phyloP scores from a whole-genome alignment of 2,888 invertebrate genomes.

The Drosophila eohydei region DNA sequence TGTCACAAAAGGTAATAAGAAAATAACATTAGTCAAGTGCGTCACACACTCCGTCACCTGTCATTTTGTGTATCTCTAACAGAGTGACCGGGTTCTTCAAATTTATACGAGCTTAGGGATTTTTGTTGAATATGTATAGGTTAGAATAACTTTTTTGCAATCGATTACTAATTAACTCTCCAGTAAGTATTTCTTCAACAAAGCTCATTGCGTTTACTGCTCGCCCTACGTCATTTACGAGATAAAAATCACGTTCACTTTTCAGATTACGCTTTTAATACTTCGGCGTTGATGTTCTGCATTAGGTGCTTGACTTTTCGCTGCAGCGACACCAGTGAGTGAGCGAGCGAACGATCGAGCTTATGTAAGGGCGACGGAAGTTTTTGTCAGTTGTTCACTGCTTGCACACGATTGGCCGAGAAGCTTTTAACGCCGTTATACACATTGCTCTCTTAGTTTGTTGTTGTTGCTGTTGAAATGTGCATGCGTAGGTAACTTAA shows the following conservation, averaged over 20 bases:
- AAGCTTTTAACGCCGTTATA: not conserved
- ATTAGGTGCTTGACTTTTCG: not conserved
- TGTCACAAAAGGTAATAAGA: slow-evolving; percentile 64
- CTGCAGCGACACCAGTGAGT: not conserved
- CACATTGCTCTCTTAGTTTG: not conserved
- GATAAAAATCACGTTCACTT: not conserved
- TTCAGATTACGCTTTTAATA: too few species aligned
- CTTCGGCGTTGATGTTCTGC: not conserved
- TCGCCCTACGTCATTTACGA: not conserved
- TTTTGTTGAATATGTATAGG: not conserved
- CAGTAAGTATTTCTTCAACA: not conserved
- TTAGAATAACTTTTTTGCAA: not conserved
- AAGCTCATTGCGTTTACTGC: not conserved
- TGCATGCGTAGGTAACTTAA: not conserved
- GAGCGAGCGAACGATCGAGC: not conserved
- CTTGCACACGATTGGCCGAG: not conserved
- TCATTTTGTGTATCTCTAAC: slow-evolving; percentile 5
- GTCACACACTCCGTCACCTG: slow-evolving; percentile 53
- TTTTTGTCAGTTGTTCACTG: not conserved
- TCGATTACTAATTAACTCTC: not conserved
- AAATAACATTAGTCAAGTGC: slow-evolving; percentile 61
- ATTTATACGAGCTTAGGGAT: not conserved
- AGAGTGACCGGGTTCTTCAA: slow-evolving; percentile 32
- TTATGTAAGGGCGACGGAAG: too few species aligned
- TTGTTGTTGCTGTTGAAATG: not conserved